Evolutionary conservation across 2,113 vertebrate genomes (phyloP), one percentile per base, ranked within the genome.

Genomic region (Vidua macroura): DNA sequence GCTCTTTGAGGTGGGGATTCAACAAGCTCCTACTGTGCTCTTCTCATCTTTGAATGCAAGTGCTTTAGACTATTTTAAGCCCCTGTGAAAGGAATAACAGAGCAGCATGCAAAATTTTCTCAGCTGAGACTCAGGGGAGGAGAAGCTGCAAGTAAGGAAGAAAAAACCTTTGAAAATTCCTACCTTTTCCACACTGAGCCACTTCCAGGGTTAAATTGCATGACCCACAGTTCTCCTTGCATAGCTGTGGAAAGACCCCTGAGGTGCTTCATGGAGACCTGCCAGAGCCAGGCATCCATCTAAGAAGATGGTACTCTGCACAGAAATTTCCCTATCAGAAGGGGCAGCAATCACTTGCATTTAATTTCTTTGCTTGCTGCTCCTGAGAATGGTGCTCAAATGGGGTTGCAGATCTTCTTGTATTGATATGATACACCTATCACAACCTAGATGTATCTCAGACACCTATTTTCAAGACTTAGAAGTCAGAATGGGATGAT

Each of bases 11-110:
- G 52, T 75, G 30, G 49, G 37, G 39, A 60, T 52, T 83, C 86
- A 86, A 66, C 35, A 49, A 60, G 11, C 46, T 88, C n/a, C 37
- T 90, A 43, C n/a, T 77, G 51, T 67, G 43, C 51, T 86, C 35
- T 89, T 84, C 22, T 68, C 21, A 46, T 56, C 46, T 56, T 73
- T 92, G 51, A 92, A 94, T 84, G 46, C 55, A 73, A 93, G 48
- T n/a, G 31, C 46, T 90, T 90, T 4, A 55, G 41, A 58, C 22
- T 96, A 44, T 86, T 96, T 96, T 88, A 92, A 96, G 56, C 15
- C 19, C 39, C 33, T 5, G 11, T 8, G 1, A 53, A 74, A 74
- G 63, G 48, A 90, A 51, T 68, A 95, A 85, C 88, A 85, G n/a
- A 91, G 64, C 18, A 79, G 58, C 25, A 46, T 37, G 44, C 48